Conservation (phyloP, 2,113 vertebrate genomes). For the Thunnus thynnus region DNA sequence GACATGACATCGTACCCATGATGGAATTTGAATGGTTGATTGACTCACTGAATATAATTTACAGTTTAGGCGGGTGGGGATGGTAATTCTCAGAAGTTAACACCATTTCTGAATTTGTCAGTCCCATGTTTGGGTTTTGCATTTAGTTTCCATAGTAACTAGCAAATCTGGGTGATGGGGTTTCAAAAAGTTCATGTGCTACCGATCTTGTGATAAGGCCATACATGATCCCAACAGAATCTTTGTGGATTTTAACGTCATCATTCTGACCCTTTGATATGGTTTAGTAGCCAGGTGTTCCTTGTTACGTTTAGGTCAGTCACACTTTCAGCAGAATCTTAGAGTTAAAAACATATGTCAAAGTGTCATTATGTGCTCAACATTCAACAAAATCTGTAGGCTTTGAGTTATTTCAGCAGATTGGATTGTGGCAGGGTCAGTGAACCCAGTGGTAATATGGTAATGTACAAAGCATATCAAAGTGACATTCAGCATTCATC, state of each 20-base stretch:
- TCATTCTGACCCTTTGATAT: slow-evolving; percentile 52
- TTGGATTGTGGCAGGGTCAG: slow-evolving; percentile 27
- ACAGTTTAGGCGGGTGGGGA: slow-evolving; percentile 48
- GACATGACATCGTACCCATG: slow-evolving; percentile 54
- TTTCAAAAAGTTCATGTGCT: slow-evolving; percentile 54
- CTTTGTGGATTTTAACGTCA: slow-evolving; percentile 46
- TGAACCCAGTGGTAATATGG: slow-evolving; percentile 26
- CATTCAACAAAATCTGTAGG: slow-evolving; percentile 23
- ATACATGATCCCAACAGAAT: slow-evolving; percentile 32
- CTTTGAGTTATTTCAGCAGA: slow-evolving; percentile 23
- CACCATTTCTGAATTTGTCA: slow-evolving; percentile 65
- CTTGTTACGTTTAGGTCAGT: slow-evolving; percentile 60
- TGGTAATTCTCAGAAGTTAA: slow-evolving; percentile 57
- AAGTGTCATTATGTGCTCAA: slow-evolving; percentile 23
- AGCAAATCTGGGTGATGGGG: slow-evolving; percentile 29
- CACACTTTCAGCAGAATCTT: slow-evolving; percentile 47
- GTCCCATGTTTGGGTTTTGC: slow-evolving; percentile 69
- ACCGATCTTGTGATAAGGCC: slow-evolving; percentile 62
- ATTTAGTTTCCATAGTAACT: slow-evolving; percentile 60
- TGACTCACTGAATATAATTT: slow-evolving; percentile 75
- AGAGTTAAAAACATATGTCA: slow-evolving; percentile 57
- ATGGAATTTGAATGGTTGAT: slow-evolving; percentile 61
- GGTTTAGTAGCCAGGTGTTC: slow-evolving; percentile 58
- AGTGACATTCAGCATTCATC: slow-evolving; percentile 22
- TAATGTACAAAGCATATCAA: slow-evolving; percentile 39